These are phyloP conservation scores for Alauda arvensis DNA, from an alignment of 2,797 vertebrate genomes.

Conservation along the genomic window DNA sequence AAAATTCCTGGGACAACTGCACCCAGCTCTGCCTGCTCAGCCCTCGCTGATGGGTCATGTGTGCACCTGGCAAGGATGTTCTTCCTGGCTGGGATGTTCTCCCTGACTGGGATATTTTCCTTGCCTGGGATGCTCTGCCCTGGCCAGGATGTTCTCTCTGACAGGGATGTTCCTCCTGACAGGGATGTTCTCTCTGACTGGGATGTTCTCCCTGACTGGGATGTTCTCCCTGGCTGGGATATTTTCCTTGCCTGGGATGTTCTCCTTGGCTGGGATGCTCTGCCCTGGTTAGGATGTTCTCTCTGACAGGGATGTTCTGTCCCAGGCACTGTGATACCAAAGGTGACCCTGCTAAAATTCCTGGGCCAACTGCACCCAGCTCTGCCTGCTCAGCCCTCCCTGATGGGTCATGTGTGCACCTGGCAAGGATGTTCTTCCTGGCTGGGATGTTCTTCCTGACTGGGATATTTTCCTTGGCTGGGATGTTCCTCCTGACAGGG, in stretches of 20 bases:
- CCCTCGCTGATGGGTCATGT: fast-evolving
- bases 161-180: background rate
- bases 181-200: too few species aligned
- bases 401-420: background rate
- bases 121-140: background rate
- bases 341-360: conserved; percentile 54
- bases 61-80: background rate
- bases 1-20: background rate
- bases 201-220: background rate
- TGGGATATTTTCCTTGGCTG: fast-evolving
- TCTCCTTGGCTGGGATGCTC: background rate
- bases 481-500: background rate
- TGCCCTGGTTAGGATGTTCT: background rate
- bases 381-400: background rate
- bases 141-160: background rate
- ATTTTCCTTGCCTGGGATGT: fast-evolving
- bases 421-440: background rate
- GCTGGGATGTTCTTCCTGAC: background rate
- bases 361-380: fast-evolving
- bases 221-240: background rate
- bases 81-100: background rate
- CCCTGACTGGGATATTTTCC: background rate
- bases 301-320: background rate
- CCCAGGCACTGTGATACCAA: conserved; percentile 33
- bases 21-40: background rate